Evolutionary conservation across 2,113 vertebrate species (phyloP), one percentile per base, ranked within the genome.

Genomic region (Pygoscelis adeliae): DNA sequence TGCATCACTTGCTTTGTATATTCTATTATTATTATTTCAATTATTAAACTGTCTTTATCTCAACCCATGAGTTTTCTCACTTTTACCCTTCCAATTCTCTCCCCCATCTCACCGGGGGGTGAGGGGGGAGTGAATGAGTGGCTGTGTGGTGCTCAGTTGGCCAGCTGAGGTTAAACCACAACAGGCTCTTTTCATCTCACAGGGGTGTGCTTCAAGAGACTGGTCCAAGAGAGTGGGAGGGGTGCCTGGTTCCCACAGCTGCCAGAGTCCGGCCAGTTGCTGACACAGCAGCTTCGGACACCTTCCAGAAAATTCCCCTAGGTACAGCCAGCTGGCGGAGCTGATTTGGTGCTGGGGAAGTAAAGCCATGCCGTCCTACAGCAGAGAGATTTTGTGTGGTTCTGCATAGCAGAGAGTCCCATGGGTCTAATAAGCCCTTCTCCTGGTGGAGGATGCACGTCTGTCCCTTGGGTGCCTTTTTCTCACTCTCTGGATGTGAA

Each of bases 161-260:
- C 42, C 42, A 42, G 42, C 42, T 42, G 42, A 42, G 42, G 42
- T 15, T 42, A 42, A 42, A 42, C 42, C 42, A 42, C 42, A 42
- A 42, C 42, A 42, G 42, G 42, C 10, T 71, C 26, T n/a, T 80
- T 52, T 40, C 23, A 38, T 19, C 22, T 66, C 46, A 36, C 13
- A 42, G 58, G 19, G 18, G 40, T 50, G 9, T 61, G 9, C 44
- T 71, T 76, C 67, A 56, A 71, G 42, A 78, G 30, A 36, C 8
- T 36, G 38, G 2, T 50, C 25, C 0, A 2, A 59, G 20, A 22
- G 26, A 71, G 20, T 0, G 0, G 30, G 47, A 89, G 65, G 88
- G 40, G 12, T 0, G 0, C 20, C 11, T 23, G 34, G 6, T 66
- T 80, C 44, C 49, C 26, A 50, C 30, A 67, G 47, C 29, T 73